Conservation (phyloP, 2,113 vertebrate genomes). For the Rynchops niger region DNA sequence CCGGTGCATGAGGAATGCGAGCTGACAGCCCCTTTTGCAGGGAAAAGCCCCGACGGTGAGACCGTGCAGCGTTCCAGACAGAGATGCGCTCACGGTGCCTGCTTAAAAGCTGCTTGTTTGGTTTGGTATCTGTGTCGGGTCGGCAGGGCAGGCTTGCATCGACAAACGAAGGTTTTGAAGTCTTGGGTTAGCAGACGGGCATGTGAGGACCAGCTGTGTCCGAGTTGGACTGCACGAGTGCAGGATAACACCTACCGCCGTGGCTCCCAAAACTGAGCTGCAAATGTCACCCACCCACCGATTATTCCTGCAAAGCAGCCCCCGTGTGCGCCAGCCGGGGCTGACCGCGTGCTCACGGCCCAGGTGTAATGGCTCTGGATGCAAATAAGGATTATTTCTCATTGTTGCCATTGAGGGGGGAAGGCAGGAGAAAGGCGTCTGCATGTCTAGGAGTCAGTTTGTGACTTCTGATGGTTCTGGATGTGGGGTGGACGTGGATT, state of each 20-base stretch:
- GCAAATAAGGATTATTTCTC: neutral
- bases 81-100: neutral
- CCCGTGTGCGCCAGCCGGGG: fast-evolving
- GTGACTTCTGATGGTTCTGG: neutral
- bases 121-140: fast-evolving
- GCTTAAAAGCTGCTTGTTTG: neutral
- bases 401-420: neutral
- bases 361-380: fast-evolving
- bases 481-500: neutral
- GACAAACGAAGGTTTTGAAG: fast-evolving
- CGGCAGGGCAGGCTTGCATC: fast-evolving
- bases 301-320: fast-evolving
- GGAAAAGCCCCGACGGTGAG: neutral
- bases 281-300: fast-evolving
- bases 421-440: neutral
- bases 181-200: neutral
- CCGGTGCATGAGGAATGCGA: neutral
- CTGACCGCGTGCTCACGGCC: fast-evolving
- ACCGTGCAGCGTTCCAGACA: fast-evolving
- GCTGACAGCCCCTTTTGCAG: conserved; percentile 26
- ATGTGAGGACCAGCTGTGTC: neutral
- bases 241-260: neutral
- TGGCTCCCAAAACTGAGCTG: fast-evolving
- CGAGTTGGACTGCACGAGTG: fast-evolving
- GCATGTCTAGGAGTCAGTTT: neutral